phyloP scores from a whole-genome alignment of 2,888 invertebrate genomes.

The Shargacucullia verbasci region DNA sequence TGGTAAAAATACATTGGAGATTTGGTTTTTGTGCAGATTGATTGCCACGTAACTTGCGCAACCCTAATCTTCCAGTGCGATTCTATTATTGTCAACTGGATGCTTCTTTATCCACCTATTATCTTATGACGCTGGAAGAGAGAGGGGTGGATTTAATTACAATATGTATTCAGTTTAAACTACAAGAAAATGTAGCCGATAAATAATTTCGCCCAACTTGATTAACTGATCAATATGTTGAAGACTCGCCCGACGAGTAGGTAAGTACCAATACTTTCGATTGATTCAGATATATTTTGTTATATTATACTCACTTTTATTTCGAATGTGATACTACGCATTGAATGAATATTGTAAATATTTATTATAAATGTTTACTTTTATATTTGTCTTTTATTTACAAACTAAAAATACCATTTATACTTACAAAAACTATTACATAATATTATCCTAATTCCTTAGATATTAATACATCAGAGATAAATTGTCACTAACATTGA shows the following conservation, averaged over 20 bases:
- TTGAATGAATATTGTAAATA: slow-evolving; percentile 80
- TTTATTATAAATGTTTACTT: slow-evolving; percentile 86
- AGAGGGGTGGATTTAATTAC: too few species aligned
- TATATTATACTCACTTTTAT: slow-evolving; percentile 79
- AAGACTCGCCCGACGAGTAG: slow-evolving; percentile 56
- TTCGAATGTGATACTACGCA: slow-evolving; percentile 82
- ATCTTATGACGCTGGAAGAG: too few species aligned
- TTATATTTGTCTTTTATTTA: slow-evolving; percentile 63
- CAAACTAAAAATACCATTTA: slow-evolving; percentile 30
- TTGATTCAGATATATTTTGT: slow-evolving; percentile 79
- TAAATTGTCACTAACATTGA: slow-evolving; percentile 15
- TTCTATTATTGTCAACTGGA: too few species aligned
- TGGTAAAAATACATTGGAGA: too few species aligned
- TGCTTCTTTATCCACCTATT: too few species aligned
- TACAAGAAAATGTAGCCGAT: slow-evolving; percentile 35
- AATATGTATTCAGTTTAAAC: slow-evolving; percentile 1
- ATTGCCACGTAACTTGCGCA: too few species aligned
- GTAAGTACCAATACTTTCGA: slow-evolving; percentile 72
- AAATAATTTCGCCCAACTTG: slow-evolving; percentile 11
- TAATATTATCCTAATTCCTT: slow-evolving; percentile 22
- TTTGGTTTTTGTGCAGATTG: too few species aligned
- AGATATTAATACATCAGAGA: slow-evolving; percentile 11
- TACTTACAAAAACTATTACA: slow-evolving; percentile 4
- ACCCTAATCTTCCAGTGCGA: too few species aligned
- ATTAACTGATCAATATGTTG: slow-evolving; percentile 38